Percentiles rank a stretch among this genome's conserved stretches.
These are phyloP conservation scores for Botia kubotai DNA, from an alignment of 2,797 vertebrate genomes.

Conservation along the genomic window DNA sequence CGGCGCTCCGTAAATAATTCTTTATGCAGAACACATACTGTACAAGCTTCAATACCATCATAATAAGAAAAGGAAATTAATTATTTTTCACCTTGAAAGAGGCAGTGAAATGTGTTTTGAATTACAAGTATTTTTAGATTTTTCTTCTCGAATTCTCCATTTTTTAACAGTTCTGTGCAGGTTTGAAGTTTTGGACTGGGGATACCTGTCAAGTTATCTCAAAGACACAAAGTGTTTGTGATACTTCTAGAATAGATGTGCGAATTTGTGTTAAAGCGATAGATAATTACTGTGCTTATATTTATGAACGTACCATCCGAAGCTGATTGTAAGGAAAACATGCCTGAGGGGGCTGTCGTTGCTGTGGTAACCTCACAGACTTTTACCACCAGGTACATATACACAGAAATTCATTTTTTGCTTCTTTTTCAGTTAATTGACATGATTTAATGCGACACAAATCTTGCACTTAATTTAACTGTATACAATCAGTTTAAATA, in stretches of 20 bases:
- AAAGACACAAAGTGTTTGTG: not conserved
- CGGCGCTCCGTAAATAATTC: not conserved
- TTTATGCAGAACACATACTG: slow-evolving; percentile 40
- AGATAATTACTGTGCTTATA: not conserved
- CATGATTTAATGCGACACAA: not conserved
- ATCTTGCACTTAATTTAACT: not conserved
- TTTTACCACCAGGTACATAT: not conserved
- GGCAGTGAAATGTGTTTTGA: slow-evolving; percentile 19
- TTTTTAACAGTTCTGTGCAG: not conserved
- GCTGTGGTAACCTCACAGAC: not conserved
- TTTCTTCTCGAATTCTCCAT: not conserved
- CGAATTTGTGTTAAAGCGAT: not conserved
- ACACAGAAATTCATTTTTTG: not conserved
- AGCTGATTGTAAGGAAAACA: not conserved
- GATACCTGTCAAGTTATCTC: not conserved
- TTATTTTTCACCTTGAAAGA: slow-evolving; percentile 28
- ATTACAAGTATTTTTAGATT: not conserved
- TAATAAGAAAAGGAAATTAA: slow-evolving; percentile 29
- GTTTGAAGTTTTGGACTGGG: not conserved
- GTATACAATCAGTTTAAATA: too few species aligned
- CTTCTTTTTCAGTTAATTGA: slow-evolving; percentile 13
- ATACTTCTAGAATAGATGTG: not conserved
- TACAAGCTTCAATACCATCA: slow-evolving; percentile 30
- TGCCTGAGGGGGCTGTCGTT: not conserved
- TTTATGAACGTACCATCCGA: not conserved